Evolutionary conservation across 92 coral and sea anemone genomes (phyloP).

Genomic region (Phenganax subtilis): DNA sequence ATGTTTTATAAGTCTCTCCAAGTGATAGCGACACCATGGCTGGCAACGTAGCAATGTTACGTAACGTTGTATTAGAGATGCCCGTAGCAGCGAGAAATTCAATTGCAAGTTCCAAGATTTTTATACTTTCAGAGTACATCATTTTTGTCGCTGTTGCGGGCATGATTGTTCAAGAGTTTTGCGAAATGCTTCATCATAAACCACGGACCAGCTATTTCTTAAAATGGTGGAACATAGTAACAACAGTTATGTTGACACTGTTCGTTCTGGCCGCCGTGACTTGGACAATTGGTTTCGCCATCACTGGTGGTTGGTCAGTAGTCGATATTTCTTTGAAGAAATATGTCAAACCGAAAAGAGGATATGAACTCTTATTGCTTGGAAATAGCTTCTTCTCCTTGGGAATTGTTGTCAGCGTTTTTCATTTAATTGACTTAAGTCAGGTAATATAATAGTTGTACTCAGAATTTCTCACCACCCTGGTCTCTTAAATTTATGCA

Average conservation of each 20-base stretch:
- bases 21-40: not conserved
- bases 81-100: too few relatives aligned
- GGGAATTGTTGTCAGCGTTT: slow-evolving; percentile 65
- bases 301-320: slow-evolving; percentile 42
- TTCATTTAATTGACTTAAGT: slow-evolving; percentile 59
- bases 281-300: slow-evolving; percentile 62
- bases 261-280: slow-evolving; percentile 59
- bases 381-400: slow-evolving; percentile 66
- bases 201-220: slow-evolving; percentile 62
- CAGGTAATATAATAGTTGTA: slow-evolving; percentile 46
- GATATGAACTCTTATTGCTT: slow-evolving; percentile 47
- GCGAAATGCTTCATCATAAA: slow-evolving; percentile 60
- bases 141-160: slow-evolving; percentile 62
- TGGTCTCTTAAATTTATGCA: too few relatives aligned
- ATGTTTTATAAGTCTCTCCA: too few relatives aligned
- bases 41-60: not conserved
- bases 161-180: slow-evolving; percentile 57
- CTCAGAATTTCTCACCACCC: not conserved
- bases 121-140: slow-evolving; percentile 50
- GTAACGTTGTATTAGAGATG: too few relatives aligned
- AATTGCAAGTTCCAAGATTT: too few relatives aligned
- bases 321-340: not conserved
- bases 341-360: slow-evolving; percentile 45
- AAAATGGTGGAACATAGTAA: slow-evolving; percentile 77
- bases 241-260: slow-evolving; percentile 59